phyloP scores from a whole-genome alignment of 1,140 invertebrate genomes.

The Drosophila varians region DNA sequence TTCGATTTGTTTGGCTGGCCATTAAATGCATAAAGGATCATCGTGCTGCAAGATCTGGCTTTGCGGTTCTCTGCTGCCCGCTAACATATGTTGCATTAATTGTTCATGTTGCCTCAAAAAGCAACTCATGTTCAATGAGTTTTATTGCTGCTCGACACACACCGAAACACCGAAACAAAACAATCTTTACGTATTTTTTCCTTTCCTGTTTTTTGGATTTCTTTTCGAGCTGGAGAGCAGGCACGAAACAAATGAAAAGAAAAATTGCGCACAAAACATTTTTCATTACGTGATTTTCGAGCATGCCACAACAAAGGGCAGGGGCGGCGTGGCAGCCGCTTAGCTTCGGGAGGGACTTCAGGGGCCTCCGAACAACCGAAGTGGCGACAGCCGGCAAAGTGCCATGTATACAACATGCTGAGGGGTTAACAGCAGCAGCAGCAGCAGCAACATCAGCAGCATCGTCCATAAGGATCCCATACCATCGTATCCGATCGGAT shows the following conservation, averaged over 20 bases:
- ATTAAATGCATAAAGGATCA: constrained; percentile 54
- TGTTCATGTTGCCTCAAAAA: constrained; percentile 77
- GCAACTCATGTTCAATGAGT: constrained; percentile 80
- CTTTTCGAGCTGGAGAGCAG: constrained; percentile 22
- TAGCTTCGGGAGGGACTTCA: not conserved
- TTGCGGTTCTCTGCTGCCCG: constrained; percentile 34
- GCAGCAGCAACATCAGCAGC: not conserved
- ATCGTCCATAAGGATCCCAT: constrained; percentile 59
- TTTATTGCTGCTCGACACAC: constrained; percentile 80
- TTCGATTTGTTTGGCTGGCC: constrained; percentile 60
- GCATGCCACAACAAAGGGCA: constrained; percentile 47
- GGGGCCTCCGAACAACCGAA: constrained; percentile 44
- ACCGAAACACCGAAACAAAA: constrained; percentile 69
- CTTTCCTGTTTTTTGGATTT: not conserved
- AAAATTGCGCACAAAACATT: constrained; percentile 80
- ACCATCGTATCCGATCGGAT: constrained; percentile 2
- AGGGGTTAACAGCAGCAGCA: constrained; percentile 60
- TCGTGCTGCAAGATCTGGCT: constrained; percentile 34
- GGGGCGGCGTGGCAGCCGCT: not conserved
- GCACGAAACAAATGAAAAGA: constrained; percentile 75
- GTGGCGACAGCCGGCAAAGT: constrained; percentile 79
- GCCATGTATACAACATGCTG: constrained; percentile 69
- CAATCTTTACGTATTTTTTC: constrained; percentile 22
- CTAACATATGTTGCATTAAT: constrained; percentile 81
- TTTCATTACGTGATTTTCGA: constrained; percentile 81